Percentiles rank a stretch among this genome's conserved stretches.
Conservation (phyloP, 2,113 vertebrate species). For the Tetrao urogallus region DNA sequence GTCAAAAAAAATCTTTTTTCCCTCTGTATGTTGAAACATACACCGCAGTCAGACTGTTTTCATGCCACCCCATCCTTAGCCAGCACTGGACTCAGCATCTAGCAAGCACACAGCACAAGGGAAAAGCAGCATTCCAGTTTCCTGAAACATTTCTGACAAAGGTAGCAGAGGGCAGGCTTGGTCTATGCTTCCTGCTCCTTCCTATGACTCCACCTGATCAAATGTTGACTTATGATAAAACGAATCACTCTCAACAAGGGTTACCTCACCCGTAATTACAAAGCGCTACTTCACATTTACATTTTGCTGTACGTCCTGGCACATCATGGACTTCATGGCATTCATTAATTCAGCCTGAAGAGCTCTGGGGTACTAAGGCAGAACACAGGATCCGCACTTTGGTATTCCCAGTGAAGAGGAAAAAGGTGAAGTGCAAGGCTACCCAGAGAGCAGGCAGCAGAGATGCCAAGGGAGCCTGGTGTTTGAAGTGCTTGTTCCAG, state of each 20-base stretch:
- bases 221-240: conserved; percentile 16
- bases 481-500: not conserved
- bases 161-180: not conserved
- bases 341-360: not conserved
- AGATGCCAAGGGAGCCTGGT: not conserved
- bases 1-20: not conserved
- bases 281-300: not conserved
- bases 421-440: not conserved
- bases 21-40: not conserved
- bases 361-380: not conserved
- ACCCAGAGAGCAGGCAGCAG: not conserved
- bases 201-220: not conserved
- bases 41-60: not conserved
- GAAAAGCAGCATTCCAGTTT: not conserved
- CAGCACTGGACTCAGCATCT: not conserved
- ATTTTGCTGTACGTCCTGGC: accelerated
- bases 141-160: not conserved
- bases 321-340: not conserved
- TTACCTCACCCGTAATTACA: not conserved
- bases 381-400: not conserved
- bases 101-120: not conserved
- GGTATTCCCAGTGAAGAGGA: not conserved
- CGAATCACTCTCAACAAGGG: not conserved
- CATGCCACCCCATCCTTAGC: not conserved
- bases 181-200: not conserved